Base-by-base conservation (phyloP, 2,113 vertebrate genomes). In the Gymnarchus niloticus region DNA sequence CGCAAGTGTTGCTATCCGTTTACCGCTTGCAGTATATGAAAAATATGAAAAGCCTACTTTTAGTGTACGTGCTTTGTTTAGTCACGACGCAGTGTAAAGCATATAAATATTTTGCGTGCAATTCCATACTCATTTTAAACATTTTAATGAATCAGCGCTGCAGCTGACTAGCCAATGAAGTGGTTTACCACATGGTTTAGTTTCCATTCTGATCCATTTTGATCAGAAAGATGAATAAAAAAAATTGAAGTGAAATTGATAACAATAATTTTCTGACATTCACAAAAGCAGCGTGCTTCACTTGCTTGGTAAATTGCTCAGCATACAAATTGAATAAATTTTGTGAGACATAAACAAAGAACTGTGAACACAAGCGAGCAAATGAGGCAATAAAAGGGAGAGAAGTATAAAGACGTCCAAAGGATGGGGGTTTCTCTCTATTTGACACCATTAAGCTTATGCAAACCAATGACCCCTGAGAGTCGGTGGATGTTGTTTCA, bases 371-470 rank as follows among this genome's bases (percentile, higher is more conserved):
- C 2, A 56, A 56, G 23, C 2, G 37, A 56, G 23, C 21, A 80
- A 48, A 48, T 0, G 25, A n/a, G 86, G 87, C 83, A 89, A 56
- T 88, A 84, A 88, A 90, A 90, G 86, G 85, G 85, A 80, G 87
- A 65, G 88, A 73, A 84, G 84, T 82, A 51, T 56, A 61, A 92
- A 83, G 86, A 88, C 84, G 51, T 89, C 10, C 48, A 5, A 23
- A 77, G 86, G 84, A 90, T 88, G 84, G 91, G 93, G 90, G 90
- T 90, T 89, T 88, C 87, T 93, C 87, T 87, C 61, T 69, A 87
- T 92, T 93, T 92, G 92, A 94, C 92, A 93, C 91, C 92, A 92
- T 94, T 93, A 94, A 89, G 89, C 90, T 78, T 91, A 90, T 91
- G 92, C 93, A 94, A 92, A 93, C 90, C 88, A 85, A 61, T 89